A percentile compares a stretch with the other conserved stretches of the same genome.
These are phyloP conservation scores for Carassius auratus DNA, from an alignment of 2,113 vertebrate genomes.

Conservation along the genomic window DNA sequence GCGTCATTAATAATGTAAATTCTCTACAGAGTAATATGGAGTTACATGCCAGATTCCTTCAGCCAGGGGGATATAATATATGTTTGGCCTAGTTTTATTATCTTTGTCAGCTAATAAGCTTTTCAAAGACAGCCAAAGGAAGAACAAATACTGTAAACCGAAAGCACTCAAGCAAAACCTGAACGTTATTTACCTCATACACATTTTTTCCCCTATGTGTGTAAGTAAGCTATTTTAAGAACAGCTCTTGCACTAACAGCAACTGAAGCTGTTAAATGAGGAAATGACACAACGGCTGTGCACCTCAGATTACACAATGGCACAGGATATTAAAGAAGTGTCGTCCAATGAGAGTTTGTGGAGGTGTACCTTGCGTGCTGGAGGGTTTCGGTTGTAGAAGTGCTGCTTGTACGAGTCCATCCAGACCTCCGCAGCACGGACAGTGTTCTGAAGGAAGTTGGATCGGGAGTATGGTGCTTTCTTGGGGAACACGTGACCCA, in stretches of 20 bases:
- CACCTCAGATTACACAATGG: too few relatives aligned
- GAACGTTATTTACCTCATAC: conserved; percentile 2
- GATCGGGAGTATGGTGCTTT: conserved; percentile 93
- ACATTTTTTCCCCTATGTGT: background rate
- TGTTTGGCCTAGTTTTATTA: conserved; percentile 34
- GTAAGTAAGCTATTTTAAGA: background rate
- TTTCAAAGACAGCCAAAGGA: background rate
- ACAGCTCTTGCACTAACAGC: background rate
- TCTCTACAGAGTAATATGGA: conserved; percentile 65
- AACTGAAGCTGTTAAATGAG: background rate
- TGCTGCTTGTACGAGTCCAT: conserved; percentile 96
- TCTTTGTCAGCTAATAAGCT: conserved; percentile 6
- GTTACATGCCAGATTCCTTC: conserved; percentile 70
- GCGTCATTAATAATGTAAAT: conserved; percentile 70
- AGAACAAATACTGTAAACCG: conserved; percentile 4
- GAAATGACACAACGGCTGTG: background rate
- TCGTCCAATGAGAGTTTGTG: too few relatives aligned
- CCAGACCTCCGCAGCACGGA: conserved; percentile 96
- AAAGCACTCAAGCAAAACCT: conserved; percentile 10
- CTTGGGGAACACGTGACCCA: conserved; percentile 97
- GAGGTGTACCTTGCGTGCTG: conserved; percentile 82
- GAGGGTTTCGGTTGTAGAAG: conserved; percentile 97
- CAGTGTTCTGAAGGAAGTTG: conserved; percentile 96
- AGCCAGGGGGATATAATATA: conserved; percentile 56
- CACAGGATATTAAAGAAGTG: background rate